Conservation (phyloP, 1,140 invertebrate genomes). For the Dreissena rostriformis region DNA sequence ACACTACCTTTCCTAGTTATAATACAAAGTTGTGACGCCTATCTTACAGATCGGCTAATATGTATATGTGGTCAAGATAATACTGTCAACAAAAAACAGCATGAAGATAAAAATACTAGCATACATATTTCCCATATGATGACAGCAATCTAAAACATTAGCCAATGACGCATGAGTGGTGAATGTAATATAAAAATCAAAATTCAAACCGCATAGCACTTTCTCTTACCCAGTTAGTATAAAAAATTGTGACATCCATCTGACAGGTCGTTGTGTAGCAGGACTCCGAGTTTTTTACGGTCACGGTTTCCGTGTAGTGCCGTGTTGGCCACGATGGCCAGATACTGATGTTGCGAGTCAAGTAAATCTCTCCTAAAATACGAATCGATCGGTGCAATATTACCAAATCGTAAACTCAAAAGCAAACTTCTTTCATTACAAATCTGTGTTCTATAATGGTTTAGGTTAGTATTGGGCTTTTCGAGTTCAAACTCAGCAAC, state of each 20-base stretch:
- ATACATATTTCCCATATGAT: too few species aligned
- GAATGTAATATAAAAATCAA: not conserved
- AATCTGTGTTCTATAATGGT: not conserved
- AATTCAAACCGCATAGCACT: not conserved
- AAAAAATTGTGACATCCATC: not conserved
- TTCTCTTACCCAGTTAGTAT: slow-evolving; percentile 41
- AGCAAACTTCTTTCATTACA: not conserved
- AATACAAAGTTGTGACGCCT: too few species aligned
- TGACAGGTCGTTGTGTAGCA: slow-evolving; percentile 31
- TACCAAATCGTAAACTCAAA: not conserved
- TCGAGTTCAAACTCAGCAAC: too few species aligned
- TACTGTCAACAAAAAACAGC: too few species aligned
- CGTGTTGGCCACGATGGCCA: slow-evolving; percentile 24
- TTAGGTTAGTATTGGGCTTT: too few species aligned
- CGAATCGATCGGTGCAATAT: not conserved
- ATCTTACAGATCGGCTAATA: too few species aligned
- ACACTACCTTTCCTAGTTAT: too few species aligned
- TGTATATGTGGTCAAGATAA: too few species aligned
- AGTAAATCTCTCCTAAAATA: slow-evolving; percentile 33
- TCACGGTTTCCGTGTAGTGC: not conserved
- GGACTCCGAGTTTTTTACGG: slow-evolving; percentile 23
- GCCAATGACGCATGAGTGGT: too few species aligned
- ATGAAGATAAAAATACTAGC: too few species aligned
- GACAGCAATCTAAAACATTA: too few species aligned
- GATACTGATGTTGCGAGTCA: slow-evolving; percentile 33